Evolutionary conservation across 2,888 invertebrate genomes (phyloP).

Genomic region (Plagiodera versicolora): DNA sequence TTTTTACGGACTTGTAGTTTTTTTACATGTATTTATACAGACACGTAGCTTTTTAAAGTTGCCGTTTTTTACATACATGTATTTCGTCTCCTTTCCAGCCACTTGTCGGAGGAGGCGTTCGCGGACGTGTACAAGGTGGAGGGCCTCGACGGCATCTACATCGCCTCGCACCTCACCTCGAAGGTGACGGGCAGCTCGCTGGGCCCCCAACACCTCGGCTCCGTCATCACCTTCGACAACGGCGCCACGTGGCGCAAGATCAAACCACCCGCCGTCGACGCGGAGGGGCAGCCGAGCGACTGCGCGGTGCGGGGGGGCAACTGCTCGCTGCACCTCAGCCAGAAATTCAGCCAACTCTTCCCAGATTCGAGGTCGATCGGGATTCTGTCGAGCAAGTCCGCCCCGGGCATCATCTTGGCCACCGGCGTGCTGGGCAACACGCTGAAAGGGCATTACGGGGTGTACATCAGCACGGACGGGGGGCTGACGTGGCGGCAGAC

Average conservation of each 20-base stretch:
- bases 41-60: no score
- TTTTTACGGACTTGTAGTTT: no score
- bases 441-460: conserved; percentile 69
- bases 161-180: conserved; percentile 75
- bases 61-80: no score
- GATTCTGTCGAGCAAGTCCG: conserved; percentile 83
- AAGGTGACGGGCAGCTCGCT: conserved; percentile 58
- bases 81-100: conserved; percentile 59
- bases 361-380: conserved; percentile 78
- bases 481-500: conserved; percentile 77
- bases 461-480: conserved; percentile 80
- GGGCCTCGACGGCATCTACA: conserved; percentile 85
- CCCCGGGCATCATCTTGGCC: conserved; percentile 86
- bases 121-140: conserved; percentile 87
- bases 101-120: conserved; percentile 78
- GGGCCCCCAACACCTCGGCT: conserved; percentile 74
- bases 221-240: conserved; percentile 83
- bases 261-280: conserved; percentile 70
- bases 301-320: conserved; percentile 67
- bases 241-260: conserved; percentile 82
- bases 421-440: conserved; percentile 75
- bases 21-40: no score
- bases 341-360: conserved; percentile 81
- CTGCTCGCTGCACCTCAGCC: conserved; percentile 86
- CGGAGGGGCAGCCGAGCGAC: conserved; percentile 67